phyloP scores from a whole-genome alignment of 2,888 invertebrate species.

The Clanis bilineata region DNA sequence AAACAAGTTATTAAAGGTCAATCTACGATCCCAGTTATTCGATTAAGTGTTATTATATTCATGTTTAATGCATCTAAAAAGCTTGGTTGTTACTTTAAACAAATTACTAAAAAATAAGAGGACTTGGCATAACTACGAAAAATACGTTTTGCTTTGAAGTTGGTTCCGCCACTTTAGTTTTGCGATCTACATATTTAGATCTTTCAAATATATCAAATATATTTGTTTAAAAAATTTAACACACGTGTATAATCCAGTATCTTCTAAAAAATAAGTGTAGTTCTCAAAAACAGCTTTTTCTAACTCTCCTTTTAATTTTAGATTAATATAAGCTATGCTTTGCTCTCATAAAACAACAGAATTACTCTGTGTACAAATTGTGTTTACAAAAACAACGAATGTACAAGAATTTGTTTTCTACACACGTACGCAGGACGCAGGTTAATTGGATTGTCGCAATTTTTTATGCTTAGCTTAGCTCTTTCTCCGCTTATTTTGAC shows the following conservation, averaged over 20 bases:
- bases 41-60: not conserved
- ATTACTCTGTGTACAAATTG: not conserved
- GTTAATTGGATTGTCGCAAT: conserved; percentile 12
- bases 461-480: conserved; percentile 15
- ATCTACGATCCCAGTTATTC: not conserved
- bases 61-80: not conserved
- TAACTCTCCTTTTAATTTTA: not conserved
- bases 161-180: too few species aligned
- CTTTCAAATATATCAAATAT: too few species aligned
- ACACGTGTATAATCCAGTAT: too few species aligned
- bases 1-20: not conserved
- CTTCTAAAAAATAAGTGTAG: too few species aligned
- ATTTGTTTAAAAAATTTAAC: too few species aligned
- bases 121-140: too few species aligned
- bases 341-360: not conserved
- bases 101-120: too few species aligned
- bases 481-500: conserved; percentile 14
- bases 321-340: not conserved
- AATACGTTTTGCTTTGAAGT: too few species aligned
- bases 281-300: too few species aligned
- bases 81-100: not conserved
- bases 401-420: not conserved
- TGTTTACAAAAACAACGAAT: not conserved
- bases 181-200: too few species aligned
- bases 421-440: not conserved